Conservation (phyloP, 2,888 invertebrate species). For the Mimas tiliae region DNA sequence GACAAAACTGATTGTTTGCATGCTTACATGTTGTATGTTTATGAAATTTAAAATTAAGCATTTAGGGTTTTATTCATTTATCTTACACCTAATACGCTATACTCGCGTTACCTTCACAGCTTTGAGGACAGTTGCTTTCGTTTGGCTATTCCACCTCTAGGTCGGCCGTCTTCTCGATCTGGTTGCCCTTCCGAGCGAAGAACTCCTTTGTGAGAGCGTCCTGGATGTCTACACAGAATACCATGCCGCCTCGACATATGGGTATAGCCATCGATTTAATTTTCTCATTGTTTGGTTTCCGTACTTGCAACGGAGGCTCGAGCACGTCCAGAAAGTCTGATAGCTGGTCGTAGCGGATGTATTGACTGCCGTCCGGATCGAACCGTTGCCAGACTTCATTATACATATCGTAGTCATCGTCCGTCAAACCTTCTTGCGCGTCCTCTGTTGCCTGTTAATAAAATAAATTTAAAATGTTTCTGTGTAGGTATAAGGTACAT, state of each 20-base stretch:
- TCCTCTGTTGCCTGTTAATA: slow-evolving; percentile 93
- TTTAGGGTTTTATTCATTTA: slow-evolving; percentile 76
- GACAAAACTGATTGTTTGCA: too few relatives aligned
- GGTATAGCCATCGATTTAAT: slow-evolving; percentile 99
- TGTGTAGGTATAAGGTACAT: too few relatives aligned
- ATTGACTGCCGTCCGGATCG: slow-evolving; percentile 98
- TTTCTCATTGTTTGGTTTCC: slow-evolving; percentile 99
- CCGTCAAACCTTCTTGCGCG: slow-evolving; percentile 97
- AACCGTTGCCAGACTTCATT: slow-evolving; percentile 99
- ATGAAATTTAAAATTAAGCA: slow-evolving; percentile 84
- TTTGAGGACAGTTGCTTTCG: slow-evolving; percentile 88
- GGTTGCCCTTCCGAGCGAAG: slow-evolving; percentile 97
- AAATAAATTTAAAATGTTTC: not conserved
- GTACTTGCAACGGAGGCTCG: slow-evolving; percentile 98
- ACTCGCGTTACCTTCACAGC: slow-evolving; percentile 97
- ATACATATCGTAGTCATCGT: slow-evolving; percentile 99
- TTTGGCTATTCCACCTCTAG: slow-evolving; percentile 94
- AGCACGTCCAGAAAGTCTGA: slow-evolving; percentile 98
- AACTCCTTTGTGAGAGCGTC: slow-evolving; percentile 99
- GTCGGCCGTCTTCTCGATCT: slow-evolving; percentile 96
- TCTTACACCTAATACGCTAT: slow-evolving; percentile 88
- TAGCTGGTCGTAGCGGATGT: slow-evolving; percentile 96
- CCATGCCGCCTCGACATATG: slow-evolving; percentile 98
- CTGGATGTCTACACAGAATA: slow-evolving; percentile 99
- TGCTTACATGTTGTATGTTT: slow-evolving; percentile 56